Evolutionary conservation across 1,140 invertebrate genomes (phyloP).

Genomic region (Drosophila paulistorum): DNA sequence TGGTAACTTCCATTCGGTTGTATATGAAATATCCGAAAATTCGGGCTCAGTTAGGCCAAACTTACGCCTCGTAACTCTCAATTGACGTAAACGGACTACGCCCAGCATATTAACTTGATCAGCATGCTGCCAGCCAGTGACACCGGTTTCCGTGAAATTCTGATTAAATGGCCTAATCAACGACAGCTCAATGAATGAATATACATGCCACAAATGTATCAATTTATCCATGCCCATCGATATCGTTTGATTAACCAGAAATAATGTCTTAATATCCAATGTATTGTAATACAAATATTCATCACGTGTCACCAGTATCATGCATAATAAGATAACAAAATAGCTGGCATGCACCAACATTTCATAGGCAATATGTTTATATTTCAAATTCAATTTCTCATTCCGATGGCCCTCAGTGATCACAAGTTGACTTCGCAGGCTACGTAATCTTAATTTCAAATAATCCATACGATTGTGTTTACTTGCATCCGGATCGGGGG

Average conservation of each 20-base stretch:
- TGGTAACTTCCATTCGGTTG: constrained; percentile 55
- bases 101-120: constrained; percentile 42
- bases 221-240: constrained; percentile 27
- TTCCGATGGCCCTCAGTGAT: constrained; percentile 50
- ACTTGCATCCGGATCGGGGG: neutral
- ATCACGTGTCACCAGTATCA: constrained; percentile 33
- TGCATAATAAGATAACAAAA: constrained; percentile 37
- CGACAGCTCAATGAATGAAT: constrained; percentile 34
- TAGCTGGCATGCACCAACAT: constrained; percentile 48
- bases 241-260: constrained; percentile 9
- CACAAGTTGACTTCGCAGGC: constrained; percentile 38
- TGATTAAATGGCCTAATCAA: constrained; percentile 46
- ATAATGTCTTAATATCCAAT: neutral
- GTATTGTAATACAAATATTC: constrained; percentile 42
- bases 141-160: neutral
- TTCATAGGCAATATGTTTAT: constrained; percentile 46
- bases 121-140: constrained; percentile 36
- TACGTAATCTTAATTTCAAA: constrained; percentile 35
- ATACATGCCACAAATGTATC: constrained; percentile 29
- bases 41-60: constrained; percentile 16
- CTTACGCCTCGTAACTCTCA: constrained; percentile 20
- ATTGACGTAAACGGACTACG: constrained; percentile 60
- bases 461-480: constrained; percentile 29
- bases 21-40: constrained; percentile 27
- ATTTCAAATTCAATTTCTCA: constrained; percentile 61